phyloP scores from a whole-genome alignment of 2,888 invertebrate species.

The Rhabditophanes sp. region DNA sequence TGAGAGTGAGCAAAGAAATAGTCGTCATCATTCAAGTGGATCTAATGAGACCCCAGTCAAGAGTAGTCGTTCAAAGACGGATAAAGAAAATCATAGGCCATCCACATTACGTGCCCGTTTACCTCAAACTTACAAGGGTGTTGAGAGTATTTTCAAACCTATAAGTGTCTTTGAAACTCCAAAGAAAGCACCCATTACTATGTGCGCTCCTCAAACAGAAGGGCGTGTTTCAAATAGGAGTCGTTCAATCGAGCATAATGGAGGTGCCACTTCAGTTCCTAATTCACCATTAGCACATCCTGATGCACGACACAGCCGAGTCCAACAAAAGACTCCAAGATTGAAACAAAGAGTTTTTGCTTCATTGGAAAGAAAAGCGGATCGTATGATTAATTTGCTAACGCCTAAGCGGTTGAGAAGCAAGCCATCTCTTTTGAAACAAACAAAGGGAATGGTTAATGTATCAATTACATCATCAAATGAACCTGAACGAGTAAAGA shows the following conservation, averaged over 20 bases:
- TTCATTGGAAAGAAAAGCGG: constrained; percentile 57
- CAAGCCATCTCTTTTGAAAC: constrained; percentile 15
- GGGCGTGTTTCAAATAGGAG: no score
- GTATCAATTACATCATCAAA: constrained; percentile 58
- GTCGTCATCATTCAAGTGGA: no score
- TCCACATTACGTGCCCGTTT: constrained; percentile 7
- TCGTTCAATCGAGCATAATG: no score
- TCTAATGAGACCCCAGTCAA: no score
- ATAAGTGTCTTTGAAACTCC: constrained; percentile 10
- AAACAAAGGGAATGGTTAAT: constrained; percentile 50
- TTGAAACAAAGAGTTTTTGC: constrained; percentile 51
- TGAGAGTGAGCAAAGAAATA: no score
- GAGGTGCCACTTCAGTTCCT: no score
- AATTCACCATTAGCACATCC: no score
- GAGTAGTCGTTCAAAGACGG: background rate
- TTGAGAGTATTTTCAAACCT: background rate
- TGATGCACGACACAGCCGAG: constrained; percentile 8
- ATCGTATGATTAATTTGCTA: constrained; percentile 56
- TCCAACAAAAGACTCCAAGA: constrained; percentile 18
- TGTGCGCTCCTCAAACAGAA: no score
- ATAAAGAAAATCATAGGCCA: constrained; percentile 10
- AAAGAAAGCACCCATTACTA: constrained; percentile 4
- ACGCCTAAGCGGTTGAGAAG: constrained; percentile 51
- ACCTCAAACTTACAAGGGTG: background rate
- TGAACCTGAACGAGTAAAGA: constrained; percentile 55